Evolutionary conservation across 1,140 invertebrate genomes (phyloP).

Genomic region (Drosophila elegans): DNA sequence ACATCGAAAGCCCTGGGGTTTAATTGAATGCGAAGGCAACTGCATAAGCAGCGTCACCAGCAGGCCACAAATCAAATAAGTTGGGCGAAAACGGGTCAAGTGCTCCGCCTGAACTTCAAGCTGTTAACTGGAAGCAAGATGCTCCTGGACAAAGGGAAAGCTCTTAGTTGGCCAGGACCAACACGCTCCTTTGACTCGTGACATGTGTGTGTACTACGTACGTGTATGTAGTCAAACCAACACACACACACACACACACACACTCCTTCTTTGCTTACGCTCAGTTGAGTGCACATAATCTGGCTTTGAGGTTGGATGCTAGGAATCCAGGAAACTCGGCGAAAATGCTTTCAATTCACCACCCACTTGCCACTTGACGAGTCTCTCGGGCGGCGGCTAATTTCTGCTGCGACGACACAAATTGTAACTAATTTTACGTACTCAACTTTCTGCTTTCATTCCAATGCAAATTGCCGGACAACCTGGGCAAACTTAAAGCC

Average conservation of each 20-base stretch:
- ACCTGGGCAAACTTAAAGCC: constrained; percentile 32
- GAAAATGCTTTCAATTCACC: constrained; percentile 41
- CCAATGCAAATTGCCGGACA: constrained; percentile 55
- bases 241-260: background rate
- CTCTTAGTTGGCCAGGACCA: constrained; percentile 35
- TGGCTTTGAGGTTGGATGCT: constrained; percentile 28
- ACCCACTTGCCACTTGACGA: constrained; percentile 8
- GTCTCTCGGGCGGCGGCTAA: constrained; percentile 37
- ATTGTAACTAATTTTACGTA: constrained; percentile 43
- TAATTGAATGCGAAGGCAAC: constrained; percentile 69
- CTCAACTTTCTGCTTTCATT: constrained; percentile 39
- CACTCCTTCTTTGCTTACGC: constrained; percentile 3
- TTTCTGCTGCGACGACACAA: constrained; percentile 39
- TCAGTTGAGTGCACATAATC: constrained; percentile 55
- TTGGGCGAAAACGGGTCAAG: constrained; percentile 61
- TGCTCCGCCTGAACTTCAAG: constrained; percentile 63
- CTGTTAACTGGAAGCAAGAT: constrained; percentile 3
- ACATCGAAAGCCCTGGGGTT: constrained; percentile 25
- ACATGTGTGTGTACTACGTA: constrained; percentile 10
- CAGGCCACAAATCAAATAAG: constrained; percentile 55
- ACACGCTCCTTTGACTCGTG: constrained; percentile 39
- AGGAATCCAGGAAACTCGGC: constrained; percentile 1
- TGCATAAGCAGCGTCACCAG: constrained; percentile 46
- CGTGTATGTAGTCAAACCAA: constrained; percentile 27
- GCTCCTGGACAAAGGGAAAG: constrained; percentile 26